Percentiles rank a stretch among this genome's conserved stretches.
Conservation (phyloP, 2,888 invertebrate genomes). For the Tinea trinotella region DNA sequence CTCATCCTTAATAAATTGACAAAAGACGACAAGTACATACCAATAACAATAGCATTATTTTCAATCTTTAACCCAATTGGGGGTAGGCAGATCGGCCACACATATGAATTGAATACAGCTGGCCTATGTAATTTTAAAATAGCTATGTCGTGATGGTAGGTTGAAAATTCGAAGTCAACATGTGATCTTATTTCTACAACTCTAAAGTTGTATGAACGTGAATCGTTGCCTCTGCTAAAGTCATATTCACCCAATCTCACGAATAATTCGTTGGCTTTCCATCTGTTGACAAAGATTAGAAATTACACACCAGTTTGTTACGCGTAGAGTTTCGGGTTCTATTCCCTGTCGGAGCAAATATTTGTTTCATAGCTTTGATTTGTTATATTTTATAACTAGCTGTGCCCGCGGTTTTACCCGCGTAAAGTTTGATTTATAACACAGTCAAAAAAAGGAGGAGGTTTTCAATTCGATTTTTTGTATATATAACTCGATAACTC, state of each 20-base stretch:
- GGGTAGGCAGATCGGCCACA: slow-evolving; percentile 90
- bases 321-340: too few relatives aligned
- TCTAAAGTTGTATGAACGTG: slow-evolving; percentile 78
- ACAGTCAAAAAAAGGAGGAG: too few relatives aligned
- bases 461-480: too few relatives aligned
- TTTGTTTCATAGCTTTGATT: too few relatives aligned
- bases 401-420: too few relatives aligned
- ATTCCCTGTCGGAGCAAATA: too few relatives aligned
- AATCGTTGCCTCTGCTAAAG: slow-evolving; percentile 76
- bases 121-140: slow-evolving; percentile 77
- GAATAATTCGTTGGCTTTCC: slow-evolving; percentile 72
- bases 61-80: slow-evolving; percentile 70
- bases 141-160: slow-evolving; percentile 84
- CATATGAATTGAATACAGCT: slow-evolving; percentile 81
- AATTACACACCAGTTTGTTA: too few relatives aligned
- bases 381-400: too few relatives aligned
- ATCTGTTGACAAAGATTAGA: slow-evolving; percentile 61
- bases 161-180: slow-evolving; percentile 75
- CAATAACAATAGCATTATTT: slow-evolving; percentile 60
- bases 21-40: background rate
- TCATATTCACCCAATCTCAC: slow-evolving; percentile 89
- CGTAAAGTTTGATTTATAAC: too few relatives aligned
- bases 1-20: too few relatives aligned
- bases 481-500: too few relatives aligned
- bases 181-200: slow-evolving; percentile 78